Evolutionary conservation across 2,113 vertebrate species (phyloP).

Genomic region (Ammodytes marinus): DNA sequence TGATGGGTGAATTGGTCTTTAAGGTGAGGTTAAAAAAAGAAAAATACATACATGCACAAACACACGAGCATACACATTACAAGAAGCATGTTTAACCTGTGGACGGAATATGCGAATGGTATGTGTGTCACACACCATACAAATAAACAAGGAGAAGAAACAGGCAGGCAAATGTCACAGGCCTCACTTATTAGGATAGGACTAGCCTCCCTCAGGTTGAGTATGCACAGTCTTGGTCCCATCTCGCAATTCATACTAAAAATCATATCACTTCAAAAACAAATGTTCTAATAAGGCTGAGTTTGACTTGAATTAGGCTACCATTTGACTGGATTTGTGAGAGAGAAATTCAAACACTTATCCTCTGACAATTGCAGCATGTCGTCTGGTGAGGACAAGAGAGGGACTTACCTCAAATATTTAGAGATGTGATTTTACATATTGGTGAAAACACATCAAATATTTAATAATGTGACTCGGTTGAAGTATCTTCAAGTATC

Average conservation of each 20-base stretch:
- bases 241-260: conserved; percentile 7
- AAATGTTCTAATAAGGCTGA: conserved; percentile 21
- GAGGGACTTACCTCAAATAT: conserved; percentile 9
- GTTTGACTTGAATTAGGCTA: conserved; percentile 40
- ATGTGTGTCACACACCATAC: not conserved
- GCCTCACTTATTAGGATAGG: conserved; percentile 32
- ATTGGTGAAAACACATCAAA: conserved; percentile 23
- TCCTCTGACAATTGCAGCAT: conserved; percentile 2
- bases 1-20: conserved; percentile 96
- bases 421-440: conserved; percentile 8
- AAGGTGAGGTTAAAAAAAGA: conserved; percentile 90
- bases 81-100: not conserved
- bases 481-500: conserved; percentile 47
- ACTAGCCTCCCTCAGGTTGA: conserved; percentile 4
- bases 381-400: conserved; percentile 20
- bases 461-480: conserved; percentile 32
- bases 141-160: conserved; percentile 11
- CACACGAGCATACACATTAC: not conserved
- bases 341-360: conserved; percentile 1
- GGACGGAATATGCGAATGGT: not conserved
- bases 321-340: not conserved
- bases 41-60: not conserved
- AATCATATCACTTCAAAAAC: conserved; percentile 26
- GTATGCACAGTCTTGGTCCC: not conserved
- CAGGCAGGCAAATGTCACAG: conserved; percentile 10